Conservation (phyloP, 2,797 vertebrate species). For the Cryptoblepharus egeriae region DNA sequence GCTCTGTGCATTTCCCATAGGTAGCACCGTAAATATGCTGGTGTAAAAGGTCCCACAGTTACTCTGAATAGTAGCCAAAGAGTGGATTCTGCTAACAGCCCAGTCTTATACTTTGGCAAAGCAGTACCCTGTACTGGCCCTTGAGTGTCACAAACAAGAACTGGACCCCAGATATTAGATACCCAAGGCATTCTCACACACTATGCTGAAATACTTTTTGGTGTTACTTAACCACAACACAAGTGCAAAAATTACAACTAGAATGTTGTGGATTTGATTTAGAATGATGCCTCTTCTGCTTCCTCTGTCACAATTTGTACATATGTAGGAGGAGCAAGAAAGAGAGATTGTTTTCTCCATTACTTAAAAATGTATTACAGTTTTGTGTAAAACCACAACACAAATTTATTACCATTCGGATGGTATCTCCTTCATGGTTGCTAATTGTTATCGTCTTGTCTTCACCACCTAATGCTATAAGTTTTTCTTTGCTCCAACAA, state of each 20-base stretch:
- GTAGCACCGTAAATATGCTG: too few relatives aligned
- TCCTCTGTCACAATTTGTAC: neutral
- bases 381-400: constrained; percentile 20
- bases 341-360: neutral
- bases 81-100: too few relatives aligned
- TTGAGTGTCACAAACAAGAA: too few relatives aligned
- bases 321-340: neutral
- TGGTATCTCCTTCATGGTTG: constrained; percentile 95
- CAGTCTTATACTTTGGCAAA: too few relatives aligned
- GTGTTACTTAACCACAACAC: neutral
- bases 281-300: neutral
- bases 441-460: constrained; percentile 93
- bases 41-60: too few relatives aligned
- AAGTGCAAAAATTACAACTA: neutral
- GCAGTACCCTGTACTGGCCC: too few relatives aligned
- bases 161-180: neutral
- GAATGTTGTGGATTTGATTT: neutral
- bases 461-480: constrained; percentile 93
- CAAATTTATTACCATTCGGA: constrained; percentile 86
- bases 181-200: neutral
- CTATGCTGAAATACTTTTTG: neutral
- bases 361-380: neutral
- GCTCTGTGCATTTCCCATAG: too few relatives aligned
- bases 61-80: too few relatives aligned
- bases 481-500: constrained; percentile 93